A percentile compares a stretch with the other conserved stretches of the same genome.
These are phyloP conservation scores for Sterrhoptilus dennistouni DNA, from an alignment of 2,113 vertebrate species.

Conservation along the genomic window DNA sequence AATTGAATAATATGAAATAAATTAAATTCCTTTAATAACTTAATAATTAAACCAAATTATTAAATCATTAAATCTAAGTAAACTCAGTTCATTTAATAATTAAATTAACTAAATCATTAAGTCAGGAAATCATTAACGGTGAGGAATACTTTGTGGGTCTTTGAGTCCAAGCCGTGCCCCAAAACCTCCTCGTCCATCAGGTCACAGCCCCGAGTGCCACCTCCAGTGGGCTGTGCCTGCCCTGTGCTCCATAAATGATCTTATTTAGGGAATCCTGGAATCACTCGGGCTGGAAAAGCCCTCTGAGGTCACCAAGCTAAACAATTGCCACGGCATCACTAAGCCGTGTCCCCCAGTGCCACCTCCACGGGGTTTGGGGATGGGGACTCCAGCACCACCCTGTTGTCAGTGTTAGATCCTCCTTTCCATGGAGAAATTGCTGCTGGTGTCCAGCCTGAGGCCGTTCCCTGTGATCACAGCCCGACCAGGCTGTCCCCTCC, in stretches of 20 bases:
- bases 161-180: background rate
- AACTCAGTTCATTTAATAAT: background rate
- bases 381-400: too few species aligned
- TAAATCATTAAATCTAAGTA: too few species aligned
- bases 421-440: background rate
- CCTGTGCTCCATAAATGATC: background rate
- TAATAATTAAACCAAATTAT: too few species aligned
- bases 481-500: too few species aligned
- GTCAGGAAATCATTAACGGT: background rate
- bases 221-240: accelerated
- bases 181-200: background rate
- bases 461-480: background rate
- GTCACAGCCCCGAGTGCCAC: background rate
- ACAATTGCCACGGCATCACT: accelerated
- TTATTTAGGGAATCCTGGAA: too few species aligned
- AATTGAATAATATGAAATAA: background rate
- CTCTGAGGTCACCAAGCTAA: too few species aligned
- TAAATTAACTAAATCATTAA: background rate
- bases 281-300: background rate
- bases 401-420: accelerated
- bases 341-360: background rate
- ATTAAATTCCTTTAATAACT: too few species aligned
- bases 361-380: background rate
- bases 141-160: background rate
- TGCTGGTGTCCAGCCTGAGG: background rate